Conservation (phyloP, 2,888 invertebrate species). For the Caenorhabditis parvicauda region DNA sequence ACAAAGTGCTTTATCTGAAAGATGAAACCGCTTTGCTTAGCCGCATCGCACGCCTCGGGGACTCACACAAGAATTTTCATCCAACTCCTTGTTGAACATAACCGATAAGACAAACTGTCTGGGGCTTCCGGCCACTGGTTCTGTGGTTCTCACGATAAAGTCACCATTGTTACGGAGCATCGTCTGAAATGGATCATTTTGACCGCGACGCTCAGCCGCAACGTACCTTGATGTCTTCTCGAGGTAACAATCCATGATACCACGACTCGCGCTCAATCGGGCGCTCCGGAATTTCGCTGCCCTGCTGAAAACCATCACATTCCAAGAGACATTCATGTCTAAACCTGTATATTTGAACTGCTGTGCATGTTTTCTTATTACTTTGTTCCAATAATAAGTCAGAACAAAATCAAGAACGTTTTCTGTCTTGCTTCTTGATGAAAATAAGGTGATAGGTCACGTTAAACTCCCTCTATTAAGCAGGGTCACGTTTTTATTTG, state of each 20-base stretch:
- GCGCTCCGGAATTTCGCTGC: background rate
- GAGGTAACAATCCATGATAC: slow-evolving; percentile 44
- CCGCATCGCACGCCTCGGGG: background rate
- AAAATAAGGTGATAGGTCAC: too few relatives aligned
- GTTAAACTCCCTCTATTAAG: too few relatives aligned
- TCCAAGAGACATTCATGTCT: too few relatives aligned
- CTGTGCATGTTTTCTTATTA: too few relatives aligned
- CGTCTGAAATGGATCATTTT: too few relatives aligned
- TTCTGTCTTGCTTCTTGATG: too few relatives aligned
- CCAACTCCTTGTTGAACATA: slow-evolving; percentile 21
- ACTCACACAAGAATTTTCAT: slow-evolving; percentile 5
- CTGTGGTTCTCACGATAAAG: slow-evolving; percentile 34
- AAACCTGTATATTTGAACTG: too few relatives aligned
- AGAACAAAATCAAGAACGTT: too few relatives aligned
- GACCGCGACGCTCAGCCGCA: background rate
- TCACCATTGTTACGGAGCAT: slow-evolving; percentile 35
- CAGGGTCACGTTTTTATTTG: too few relatives aligned
- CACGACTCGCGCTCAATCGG: slow-evolving; percentile 12
- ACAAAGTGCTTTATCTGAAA: slow-evolving; percentile 31
- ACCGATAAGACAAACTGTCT: slow-evolving; percentile 31
- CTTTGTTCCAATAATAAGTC: too few relatives aligned
- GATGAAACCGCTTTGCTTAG: background rate
- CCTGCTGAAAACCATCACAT: background rate
- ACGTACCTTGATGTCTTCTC: slow-evolving; percentile 40
- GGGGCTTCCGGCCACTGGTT: slow-evolving; percentile 23